Evolutionary conservation across 2,797 vertebrate genomes (phyloP).

Genomic region (Sebastes trivittatus): DNA sequence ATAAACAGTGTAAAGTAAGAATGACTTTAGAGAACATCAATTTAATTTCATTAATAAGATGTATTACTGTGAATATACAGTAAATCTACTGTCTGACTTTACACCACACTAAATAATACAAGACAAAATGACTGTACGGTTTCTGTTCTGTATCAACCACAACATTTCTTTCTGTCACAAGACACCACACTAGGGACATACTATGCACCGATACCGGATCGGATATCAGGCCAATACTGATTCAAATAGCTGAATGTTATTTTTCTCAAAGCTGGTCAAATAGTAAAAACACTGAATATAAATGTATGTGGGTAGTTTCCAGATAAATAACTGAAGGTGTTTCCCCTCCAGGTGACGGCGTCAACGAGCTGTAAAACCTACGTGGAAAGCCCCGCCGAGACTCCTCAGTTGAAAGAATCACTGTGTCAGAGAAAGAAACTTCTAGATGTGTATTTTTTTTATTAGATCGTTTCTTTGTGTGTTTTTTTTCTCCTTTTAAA

Average conservation of each 20-base stretch:
- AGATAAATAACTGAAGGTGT: neutral
- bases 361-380: slow-evolving; percentile 58
- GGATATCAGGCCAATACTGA: too few relatives aligned
- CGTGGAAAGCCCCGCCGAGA: neutral
- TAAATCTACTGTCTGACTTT: too few relatives aligned
- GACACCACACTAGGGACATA: too few relatives aligned
- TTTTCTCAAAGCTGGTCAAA: neutral
- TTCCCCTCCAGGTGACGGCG: slow-evolving; percentile 55
- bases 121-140: too few relatives aligned
- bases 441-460: slow-evolving; percentile 19
- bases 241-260: neutral
- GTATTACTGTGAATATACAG: too few relatives aligned
- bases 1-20: neutral
- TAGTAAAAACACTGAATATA: neutral
- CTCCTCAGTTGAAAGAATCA: slow-evolving; percentile 6
- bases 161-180: too few relatives aligned
- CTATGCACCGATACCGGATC: too few relatives aligned
- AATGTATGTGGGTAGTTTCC: neutral
- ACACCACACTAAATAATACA: too few relatives aligned
- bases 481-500: slow-evolving; percentile 4
- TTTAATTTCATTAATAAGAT: too few relatives aligned
- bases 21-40: too few relatives aligned
- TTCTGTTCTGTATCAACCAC: too few relatives aligned
- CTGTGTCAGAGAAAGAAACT: slow-evolving; percentile 17
- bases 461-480: neutral